These are phyloP conservation scores for Wasmannia auropunctata DNA, from an alignment of 1,140 invertebrate genomes.

Conservation along the genomic window DNA sequence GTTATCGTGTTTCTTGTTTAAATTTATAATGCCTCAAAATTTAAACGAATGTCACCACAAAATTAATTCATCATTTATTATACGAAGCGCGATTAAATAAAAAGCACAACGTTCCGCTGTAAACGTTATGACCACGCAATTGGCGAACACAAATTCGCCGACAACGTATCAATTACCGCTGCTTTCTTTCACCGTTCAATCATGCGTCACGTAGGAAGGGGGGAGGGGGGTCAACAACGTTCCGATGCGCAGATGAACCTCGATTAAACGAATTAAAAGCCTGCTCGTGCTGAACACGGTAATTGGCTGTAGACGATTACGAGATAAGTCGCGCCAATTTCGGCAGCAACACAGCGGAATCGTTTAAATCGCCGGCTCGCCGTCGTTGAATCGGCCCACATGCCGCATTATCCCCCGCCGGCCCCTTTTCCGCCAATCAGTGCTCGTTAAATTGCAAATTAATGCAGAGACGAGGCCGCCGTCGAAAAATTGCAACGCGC, in stretches of 20 bases:
- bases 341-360: constrained; percentile 28
- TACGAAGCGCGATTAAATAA: not conserved
- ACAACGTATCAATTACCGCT: constrained; percentile 52
- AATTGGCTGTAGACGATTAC: constrained; percentile 52
- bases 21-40: not conserved
- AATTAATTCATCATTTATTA: not conserved
- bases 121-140: not conserved
- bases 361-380: constrained; percentile 42
- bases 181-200: constrained; percentile 36
- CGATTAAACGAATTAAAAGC: constrained; percentile 63
- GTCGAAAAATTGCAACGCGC: constrained; percentile 31
- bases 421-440: constrained; percentile 63
- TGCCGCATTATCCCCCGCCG: constrained; percentile 12
- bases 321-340: constrained; percentile 61
- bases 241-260: constrained; percentile 32
- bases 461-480: constrained; percentile 21
- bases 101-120: not conserved
- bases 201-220: not conserved
- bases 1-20: not conserved
- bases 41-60: not conserved
- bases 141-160: not conserved
- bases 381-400: constrained; percentile 50
- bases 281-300: constrained; percentile 18
- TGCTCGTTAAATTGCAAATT: constrained; percentile 66
- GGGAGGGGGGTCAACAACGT: constrained; percentile 9